Conservation (phyloP, 2,797 vertebrate genomes). For the Tympanoctomys barrerae region DNA sequence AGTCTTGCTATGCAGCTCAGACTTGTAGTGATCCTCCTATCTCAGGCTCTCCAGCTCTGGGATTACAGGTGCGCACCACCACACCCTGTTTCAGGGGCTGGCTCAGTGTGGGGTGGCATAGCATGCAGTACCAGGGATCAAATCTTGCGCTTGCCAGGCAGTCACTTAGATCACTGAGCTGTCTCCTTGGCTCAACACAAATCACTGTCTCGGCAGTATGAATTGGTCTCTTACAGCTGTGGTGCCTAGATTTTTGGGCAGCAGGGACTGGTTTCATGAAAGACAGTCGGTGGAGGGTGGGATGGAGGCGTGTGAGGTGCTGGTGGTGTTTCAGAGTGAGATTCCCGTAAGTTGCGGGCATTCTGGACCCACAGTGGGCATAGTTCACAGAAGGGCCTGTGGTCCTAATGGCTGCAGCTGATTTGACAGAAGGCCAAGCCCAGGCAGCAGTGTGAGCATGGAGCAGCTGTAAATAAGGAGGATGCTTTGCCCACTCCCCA, state of each 20-base stretch:
- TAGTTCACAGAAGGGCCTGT: background rate
- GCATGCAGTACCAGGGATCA: no score
- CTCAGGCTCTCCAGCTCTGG: no score
- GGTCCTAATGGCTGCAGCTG: background rate
- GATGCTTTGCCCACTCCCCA: background rate
- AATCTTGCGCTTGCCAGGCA: no score
- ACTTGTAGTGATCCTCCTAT: no score
- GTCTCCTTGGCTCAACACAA: background rate
- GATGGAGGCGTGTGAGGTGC: background rate
- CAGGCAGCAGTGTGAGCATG: background rate
- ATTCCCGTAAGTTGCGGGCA: background rate
- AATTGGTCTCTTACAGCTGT: background rate
- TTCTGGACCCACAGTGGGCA: background rate
- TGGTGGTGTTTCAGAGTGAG: background rate
- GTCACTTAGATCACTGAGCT: no score
- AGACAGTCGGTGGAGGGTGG: background rate
- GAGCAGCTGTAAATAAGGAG: background rate
- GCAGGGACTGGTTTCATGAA: background rate
- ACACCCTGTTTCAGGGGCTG: no score
- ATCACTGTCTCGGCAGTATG: background rate
- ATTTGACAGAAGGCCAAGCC: background rate
- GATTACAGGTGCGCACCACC: no score
- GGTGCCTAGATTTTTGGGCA: background rate
- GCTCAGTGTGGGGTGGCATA: no score
- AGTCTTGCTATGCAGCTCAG: no score